phyloP scores from a whole-genome alignment of 2,113 vertebrate genomes.

The Coracopsis vasa region DNA sequence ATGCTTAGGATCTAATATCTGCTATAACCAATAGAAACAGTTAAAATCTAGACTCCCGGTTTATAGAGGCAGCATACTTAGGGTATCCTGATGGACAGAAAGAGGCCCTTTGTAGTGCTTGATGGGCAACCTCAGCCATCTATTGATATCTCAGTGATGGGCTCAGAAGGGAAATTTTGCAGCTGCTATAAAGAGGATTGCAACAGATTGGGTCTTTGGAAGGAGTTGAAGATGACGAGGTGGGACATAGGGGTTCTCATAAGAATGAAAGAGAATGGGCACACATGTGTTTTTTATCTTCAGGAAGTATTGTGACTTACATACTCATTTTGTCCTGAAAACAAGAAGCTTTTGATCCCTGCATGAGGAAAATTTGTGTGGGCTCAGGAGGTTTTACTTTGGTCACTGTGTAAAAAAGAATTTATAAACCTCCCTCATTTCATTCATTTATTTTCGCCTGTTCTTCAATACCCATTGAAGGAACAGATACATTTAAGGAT shows the following conservation, averaged over 20 bases:
- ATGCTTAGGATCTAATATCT: background rate
- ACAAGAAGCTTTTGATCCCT: constrained; percentile 6
- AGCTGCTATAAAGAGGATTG: background rate
- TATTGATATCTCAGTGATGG: background rate
- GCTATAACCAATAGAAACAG: background rate
- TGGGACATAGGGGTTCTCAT: background rate
- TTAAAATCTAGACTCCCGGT: background rate
- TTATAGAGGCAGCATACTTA: background rate
- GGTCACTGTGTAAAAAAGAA: background rate
- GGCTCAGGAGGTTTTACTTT: constrained; percentile 4
- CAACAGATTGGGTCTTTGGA: background rate
- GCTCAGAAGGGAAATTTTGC: background rate
- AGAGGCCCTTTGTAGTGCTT: background rate
- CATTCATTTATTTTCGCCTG: constrained; percentile 42
- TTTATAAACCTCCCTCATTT: constrained; percentile 13
- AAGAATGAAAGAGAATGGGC: background rate
- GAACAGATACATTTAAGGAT: constrained; percentile 47
- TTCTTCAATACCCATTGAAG: constrained; percentile 1
- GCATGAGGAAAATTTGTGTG: background rate
- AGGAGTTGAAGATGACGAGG: background rate
- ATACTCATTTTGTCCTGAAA: background rate
- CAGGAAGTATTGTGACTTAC: background rate
- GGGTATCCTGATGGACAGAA: background rate
- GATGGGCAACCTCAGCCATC: background rate
- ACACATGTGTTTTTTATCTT: background rate